A percentile compares a stretch with the other conserved stretches of the same genome.
phyloP scores from a whole-genome alignment of 2,113 vertebrate species.

The Nesoenas mayeri region DNA sequence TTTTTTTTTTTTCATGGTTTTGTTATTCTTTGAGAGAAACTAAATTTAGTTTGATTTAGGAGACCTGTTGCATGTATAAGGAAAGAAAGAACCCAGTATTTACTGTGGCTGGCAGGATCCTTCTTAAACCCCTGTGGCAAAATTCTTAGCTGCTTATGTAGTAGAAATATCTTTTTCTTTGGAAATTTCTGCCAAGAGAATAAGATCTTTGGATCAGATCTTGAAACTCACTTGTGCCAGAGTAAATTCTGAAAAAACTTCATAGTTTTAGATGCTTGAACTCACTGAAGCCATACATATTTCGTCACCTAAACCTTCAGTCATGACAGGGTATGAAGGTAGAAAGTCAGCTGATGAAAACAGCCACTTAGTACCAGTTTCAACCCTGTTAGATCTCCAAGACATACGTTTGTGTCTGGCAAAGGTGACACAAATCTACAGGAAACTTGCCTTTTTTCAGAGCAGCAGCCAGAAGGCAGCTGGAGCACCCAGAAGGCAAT shows the following conservation, averaged over 20 bases:
- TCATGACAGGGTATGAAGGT: neutral
- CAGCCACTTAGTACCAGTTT: neutral
- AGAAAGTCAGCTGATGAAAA: neutral
- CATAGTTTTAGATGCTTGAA: neutral
- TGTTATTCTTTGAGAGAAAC: neutral
- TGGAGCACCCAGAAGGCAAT: neutral
- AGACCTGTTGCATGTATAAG: neutral
- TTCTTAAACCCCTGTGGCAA: neutral
- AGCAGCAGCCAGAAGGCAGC: neutral
- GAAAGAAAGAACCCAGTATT: neutral
- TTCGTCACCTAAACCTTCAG: neutral
- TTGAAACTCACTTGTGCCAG: neutral
- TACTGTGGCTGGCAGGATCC: neutral
- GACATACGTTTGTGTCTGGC: neutral
- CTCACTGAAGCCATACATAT: neutral
- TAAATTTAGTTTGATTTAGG: neutral
- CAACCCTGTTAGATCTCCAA: neutral
- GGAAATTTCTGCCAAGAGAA: neutral
- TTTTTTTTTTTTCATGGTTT: neutral
- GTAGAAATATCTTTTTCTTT: neutral
- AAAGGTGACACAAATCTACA: neutral
- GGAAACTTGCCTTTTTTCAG: neutral
- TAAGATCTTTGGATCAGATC: neutral
- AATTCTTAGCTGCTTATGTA: slow-evolving; percentile 47
- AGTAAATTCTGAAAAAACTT: neutral